Percentiles rank a stretch among this genome's conserved stretches.
Conservation (phyloP, 2,797 vertebrate species). For the Sternarchorhynchus goeldii region DNA sequence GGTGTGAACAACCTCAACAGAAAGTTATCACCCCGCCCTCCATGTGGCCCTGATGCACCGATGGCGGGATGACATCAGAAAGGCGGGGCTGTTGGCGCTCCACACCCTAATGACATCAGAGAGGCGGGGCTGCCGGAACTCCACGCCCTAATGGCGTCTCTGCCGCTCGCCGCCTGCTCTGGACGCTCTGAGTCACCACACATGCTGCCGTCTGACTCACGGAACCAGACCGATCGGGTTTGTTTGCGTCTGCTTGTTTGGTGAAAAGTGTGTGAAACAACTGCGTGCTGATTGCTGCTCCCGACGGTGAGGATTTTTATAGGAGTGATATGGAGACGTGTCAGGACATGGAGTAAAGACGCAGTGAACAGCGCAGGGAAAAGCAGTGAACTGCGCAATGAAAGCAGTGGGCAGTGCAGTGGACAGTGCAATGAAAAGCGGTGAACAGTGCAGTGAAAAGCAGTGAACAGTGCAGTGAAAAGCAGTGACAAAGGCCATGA, state of each 20-base stretch:
- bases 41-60: no score
- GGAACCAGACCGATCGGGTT: conserved; percentile 23
- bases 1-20: no score
- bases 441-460: no score
- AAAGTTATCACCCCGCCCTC: no score
- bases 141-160: conserved; percentile 6
- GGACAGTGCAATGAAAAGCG: no score
- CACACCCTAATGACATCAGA: background rate
- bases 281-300: conserved; percentile 27
- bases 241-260: conserved; percentile 23
- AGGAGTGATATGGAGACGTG: conserved; percentile 15
- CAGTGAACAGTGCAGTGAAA: no score
- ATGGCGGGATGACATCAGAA: no score
- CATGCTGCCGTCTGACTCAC: conserved; percentile 26
- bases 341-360: no score
- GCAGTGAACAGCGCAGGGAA: no score
- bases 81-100: background rate
- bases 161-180: conserved; percentile 23
- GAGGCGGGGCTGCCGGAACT: background rate
- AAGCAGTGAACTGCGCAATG: no score
- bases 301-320: conserved; percentile 30
- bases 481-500: no score
- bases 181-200: conserved; percentile 17
- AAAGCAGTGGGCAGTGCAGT: no score
- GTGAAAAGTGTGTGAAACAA: conserved; percentile 10